Evolutionary conservation across 2,888 invertebrate species (phyloP), one percentile per base, ranked within the genome.

Genomic region (Chrysolina americana): DNA sequence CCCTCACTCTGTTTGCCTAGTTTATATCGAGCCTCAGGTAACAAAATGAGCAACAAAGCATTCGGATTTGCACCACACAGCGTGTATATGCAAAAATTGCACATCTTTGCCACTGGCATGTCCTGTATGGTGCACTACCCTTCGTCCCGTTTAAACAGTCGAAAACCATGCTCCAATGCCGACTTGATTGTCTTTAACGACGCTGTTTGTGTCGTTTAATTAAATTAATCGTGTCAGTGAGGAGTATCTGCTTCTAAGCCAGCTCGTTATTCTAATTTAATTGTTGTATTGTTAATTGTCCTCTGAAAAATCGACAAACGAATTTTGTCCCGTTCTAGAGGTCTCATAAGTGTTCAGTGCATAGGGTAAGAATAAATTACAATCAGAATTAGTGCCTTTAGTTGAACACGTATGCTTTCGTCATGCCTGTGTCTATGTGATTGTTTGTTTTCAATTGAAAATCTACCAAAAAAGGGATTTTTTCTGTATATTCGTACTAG

Each of bases 181-280:
- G 75, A 76, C 80, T 78, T 79, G 78, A 81, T 81, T 81, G 81
- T 81, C 81, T 80, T 80, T 82, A 83, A 83, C 82, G 82, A 82
- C 76, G 81, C 82, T 81, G 83, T 81, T 83, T 83, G 82, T 82
- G 82, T 83, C 81, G 80, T 82, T 81, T 82, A 82, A 83, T 82
- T 83, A 82, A 83, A 82, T 79, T 80, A 79, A 79, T 82, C 81
- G 82, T 83, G 82, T 80, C 80, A 78, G 78, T 80, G 79, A 76
- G 76, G 81, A 78, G 76, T 79, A 77, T 72, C 76, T 76, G 78
- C 79, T 77, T 74, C 75, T 75, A 78, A 80, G 77, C 80, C 72
- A 68, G 77, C 75, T 81, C 81, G 79, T 82, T 82, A 82, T 81
- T 82, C 81, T 80, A 81, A 82, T 82, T 82, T 81, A 80, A 82